Base-by-base conservation (phyloP, 1,140 invertebrate species). In the Acromyrmex heyeri region DNA sequence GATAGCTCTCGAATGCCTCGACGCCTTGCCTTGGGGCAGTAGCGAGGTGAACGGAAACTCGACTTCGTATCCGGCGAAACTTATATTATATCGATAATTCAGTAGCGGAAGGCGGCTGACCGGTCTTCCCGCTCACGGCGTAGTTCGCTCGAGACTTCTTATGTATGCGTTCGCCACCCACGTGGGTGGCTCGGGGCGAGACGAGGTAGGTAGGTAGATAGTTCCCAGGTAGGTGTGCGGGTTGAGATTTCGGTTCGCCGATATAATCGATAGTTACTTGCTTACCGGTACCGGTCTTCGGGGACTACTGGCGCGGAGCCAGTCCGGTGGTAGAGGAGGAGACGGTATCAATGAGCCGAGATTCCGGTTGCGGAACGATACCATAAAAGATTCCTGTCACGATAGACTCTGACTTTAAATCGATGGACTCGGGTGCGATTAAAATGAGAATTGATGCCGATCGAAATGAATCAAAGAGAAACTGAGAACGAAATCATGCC, bases 11-110 rank as follows among this genome's bases (percentile, higher is more conserved):
- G 53, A 21, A 73, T 61, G 59, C 86, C 30, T n/a, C 27, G 55
- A 27, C 21, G n/a, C 72, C n/a, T 24, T 14, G 16, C 57, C 73
- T 53, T n/a, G 38, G 65, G 62, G 48, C 48, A 21, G 57, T 50
- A 62, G 85, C 73, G 53, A 38, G 69, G 64, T 57, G 78, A 76
- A 55, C 82, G 64, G 86, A 55, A 89, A 89, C 87, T 78, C 87
- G 87, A 62, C 65, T 85, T 81, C 53, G 62, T 78, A 53, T 75
- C 82, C 57, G 65, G 86, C 53, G 67, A 86, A 91, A 90, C 86
- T 91, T 91, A 85, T 87, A 87, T 89, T 87, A 87, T 90, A 88
- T 91, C 88, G 91, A 91, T 91, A 91, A 91, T 86, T 91, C 83
- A 91, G 59, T 79, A 61, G 7, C 59, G 53, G 75, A 78, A 85